Evolutionary conservation across 2,113 vertebrate species (phyloP).

Genomic region (Sus scrofa): DNA sequence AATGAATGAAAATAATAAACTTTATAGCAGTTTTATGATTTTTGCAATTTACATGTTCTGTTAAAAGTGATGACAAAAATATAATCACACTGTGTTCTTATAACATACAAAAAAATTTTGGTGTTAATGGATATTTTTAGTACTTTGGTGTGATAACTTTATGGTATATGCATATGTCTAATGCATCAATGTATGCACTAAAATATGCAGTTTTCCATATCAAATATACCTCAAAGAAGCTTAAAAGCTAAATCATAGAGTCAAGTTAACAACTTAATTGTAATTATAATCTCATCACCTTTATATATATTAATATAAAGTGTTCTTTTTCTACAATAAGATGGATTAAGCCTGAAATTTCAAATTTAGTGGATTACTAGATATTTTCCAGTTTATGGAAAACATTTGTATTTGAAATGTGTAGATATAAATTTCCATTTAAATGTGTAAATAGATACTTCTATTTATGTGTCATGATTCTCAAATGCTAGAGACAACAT

Average conservation of each 20-base stretch:
- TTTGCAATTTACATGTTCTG: neutral
- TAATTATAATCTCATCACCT: neutral
- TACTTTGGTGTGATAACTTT: neutral
- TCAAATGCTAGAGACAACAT: neutral
- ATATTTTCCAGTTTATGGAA: neutral
- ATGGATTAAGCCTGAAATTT: constrained; percentile 13
- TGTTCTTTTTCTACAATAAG: neutral
- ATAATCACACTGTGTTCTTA: neutral
- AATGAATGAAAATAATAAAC: neutral
- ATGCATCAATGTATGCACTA: neutral
- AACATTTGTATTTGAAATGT: neutral
- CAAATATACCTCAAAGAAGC: neutral
- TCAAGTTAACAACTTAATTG: neutral
- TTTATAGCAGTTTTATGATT: neutral
- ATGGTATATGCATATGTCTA: neutral
- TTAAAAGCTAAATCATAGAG: neutral
- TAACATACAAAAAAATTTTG: neutral
- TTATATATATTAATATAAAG: neutral
- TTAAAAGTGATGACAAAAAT: neutral
- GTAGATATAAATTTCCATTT: neutral
- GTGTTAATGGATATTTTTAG: neutral
- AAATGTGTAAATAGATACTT: neutral
- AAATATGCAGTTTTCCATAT: neutral
- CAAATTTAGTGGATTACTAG: neutral
- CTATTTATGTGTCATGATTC: neutral